Conservation (phyloP, 2,113 vertebrate genomes). For the Machaerirhynchus nigripectus region DNA sequence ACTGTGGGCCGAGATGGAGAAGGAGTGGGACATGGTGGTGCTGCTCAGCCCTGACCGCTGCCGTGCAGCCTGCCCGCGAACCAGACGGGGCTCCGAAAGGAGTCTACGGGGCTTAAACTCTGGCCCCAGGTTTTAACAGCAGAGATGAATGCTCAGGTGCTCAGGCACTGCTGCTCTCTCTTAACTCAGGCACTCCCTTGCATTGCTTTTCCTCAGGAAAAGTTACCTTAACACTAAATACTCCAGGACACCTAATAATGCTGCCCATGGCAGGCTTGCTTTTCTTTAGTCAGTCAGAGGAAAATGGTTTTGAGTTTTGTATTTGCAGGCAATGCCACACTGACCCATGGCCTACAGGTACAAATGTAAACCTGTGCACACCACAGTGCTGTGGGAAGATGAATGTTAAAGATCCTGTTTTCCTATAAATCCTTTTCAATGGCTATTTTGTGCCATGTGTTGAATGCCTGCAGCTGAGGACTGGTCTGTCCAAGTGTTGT, state of each 20-base stretch:
- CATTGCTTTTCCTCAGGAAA: background rate
- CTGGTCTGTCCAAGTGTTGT: accelerated
- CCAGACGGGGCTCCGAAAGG: too few relatives aligned
- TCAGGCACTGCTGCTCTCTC: accelerated
- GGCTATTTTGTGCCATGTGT: accelerated
- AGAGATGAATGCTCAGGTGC: accelerated
- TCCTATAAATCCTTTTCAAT: background rate
- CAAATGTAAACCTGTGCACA: background rate
- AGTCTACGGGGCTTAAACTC: background rate
- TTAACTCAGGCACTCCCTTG: background rate
- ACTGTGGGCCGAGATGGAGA: accelerated
- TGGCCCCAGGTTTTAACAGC: accelerated
- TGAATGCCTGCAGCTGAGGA: accelerated
- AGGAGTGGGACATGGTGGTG: accelerated
- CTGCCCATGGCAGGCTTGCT: background rate
- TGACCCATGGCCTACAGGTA: accelerated
- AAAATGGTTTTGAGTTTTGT: background rate
- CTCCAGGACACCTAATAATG: background rate
- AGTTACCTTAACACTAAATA: background rate
- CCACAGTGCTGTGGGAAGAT: background rate
- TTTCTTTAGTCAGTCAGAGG: background rate
- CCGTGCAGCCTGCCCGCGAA: background rate
- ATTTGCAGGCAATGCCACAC: accelerated
- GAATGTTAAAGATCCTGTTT: background rate
- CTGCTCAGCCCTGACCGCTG: accelerated